Conservation (phyloP, 2,797 vertebrate species). For the Xenopus petersii region DNA sequence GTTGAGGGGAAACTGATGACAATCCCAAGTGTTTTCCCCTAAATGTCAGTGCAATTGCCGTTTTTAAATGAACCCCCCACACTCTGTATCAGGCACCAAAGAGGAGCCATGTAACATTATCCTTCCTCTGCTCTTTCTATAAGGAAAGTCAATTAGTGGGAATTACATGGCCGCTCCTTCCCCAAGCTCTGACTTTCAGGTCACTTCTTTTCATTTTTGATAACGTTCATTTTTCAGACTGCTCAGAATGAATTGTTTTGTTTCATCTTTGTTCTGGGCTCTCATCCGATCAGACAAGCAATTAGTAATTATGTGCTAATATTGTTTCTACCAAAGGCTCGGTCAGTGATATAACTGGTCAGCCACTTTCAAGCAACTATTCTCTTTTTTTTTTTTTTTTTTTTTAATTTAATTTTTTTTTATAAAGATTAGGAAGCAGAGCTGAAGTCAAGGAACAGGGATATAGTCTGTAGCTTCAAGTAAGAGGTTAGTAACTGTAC, state of each 20-base stretch:
- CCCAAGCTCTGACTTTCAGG: conserved; percentile 18
- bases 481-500: too few species aligned
- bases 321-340: conserved; percentile 25
- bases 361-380: background rate
- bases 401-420: too few species aligned
- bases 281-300: conserved; percentile 36
- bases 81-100: too few species aligned
- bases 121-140: background rate
- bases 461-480: too few species aligned
- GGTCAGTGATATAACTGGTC: conserved; percentile 24
- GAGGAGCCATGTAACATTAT: background rate
- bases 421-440: too few species aligned
- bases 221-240: conserved; percentile 28
- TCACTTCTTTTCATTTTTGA: conserved; percentile 34
- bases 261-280: conserved; percentile 32
- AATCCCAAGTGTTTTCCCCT: too few species aligned
- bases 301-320: conserved; percentile 31
- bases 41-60: too few species aligned
- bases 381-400: too few species aligned
- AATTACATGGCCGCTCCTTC: conserved; percentile 17
- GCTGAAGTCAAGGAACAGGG: too few species aligned
- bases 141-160: conserved; percentile 34
- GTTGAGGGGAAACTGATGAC: too few species aligned
- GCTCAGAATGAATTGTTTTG: conserved; percentile 25
- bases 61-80: too few species aligned